These are phyloP conservation scores for Drosophila busckii DNA, from an alignment of 1,140 invertebrate genomes.

Conservation along the genomic window DNA sequence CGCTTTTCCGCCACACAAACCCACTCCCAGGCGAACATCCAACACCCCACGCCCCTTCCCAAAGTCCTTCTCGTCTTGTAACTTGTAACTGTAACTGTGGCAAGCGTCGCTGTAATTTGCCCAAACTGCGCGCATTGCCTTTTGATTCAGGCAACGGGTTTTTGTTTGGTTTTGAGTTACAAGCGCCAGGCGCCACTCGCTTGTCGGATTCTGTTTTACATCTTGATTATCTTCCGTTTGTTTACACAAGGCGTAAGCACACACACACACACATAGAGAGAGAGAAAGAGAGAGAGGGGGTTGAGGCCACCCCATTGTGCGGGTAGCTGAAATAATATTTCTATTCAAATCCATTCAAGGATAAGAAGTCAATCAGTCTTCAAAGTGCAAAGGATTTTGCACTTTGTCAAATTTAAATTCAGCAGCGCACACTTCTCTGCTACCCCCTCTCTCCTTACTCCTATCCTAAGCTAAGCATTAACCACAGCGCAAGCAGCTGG, in stretches of 20 bases:
- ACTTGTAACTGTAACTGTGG: conserved; percentile 44
- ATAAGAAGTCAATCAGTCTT: conserved; percentile 77
- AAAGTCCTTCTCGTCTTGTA: background rate
- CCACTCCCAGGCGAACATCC: no score
- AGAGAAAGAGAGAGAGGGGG: background rate
- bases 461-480: conserved; percentile 8
- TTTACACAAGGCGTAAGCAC: conserved; percentile 44
- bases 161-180: conserved; percentile 75
- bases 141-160: conserved; percentile 63
- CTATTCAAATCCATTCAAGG: conserved; percentile 73
- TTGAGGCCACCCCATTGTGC: conserved; percentile 12
- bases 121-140: conserved; percentile 62
- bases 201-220: conserved; percentile 66
- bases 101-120: conserved; percentile 55
- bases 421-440: conserved; percentile 17
- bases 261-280: conserved; percentile 10
- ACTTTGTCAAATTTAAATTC: conserved; percentile 68
- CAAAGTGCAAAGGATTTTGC: conserved; percentile 75
- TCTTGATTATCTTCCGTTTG: conserved; percentile 76
- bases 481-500: conserved; percentile 7
- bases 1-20: conserved; percentile 13
- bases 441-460: conserved; percentile 12
- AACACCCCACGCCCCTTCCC: background rate
- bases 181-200: conserved; percentile 21
- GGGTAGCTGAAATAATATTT: conserved; percentile 58